These are phyloP conservation scores for Zeus faber DNA, from an alignment of 2,113 vertebrate species.

Conservation along the genomic window DNA sequence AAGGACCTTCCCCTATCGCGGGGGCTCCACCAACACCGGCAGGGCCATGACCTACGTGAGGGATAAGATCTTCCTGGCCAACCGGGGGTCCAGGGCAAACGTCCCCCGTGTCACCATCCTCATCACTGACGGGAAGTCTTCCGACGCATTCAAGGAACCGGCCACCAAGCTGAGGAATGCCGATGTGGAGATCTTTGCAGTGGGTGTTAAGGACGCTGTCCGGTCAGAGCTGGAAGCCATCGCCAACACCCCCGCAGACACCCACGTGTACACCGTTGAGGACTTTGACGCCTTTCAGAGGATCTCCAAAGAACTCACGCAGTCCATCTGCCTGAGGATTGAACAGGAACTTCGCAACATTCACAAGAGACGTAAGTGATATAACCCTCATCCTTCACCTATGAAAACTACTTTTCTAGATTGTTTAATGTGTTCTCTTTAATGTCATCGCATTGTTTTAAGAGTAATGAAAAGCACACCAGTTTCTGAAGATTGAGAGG, in stretches of 20 bases:
- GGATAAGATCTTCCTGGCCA: constrained; percentile 85
- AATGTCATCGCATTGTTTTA: too few species aligned
- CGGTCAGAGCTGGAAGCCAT: constrained; percentile 93
- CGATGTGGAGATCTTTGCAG: constrained; percentile 96
- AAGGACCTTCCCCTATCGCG: constrained; percentile 92
- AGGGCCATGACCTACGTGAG: constrained; percentile 95
- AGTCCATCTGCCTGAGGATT: constrained; percentile 94
- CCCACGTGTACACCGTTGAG: constrained; percentile 95
- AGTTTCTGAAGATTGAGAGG: too few species aligned
- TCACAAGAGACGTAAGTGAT: constrained; percentile 84
- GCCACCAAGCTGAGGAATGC: constrained; percentile 83
- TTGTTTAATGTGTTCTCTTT: too few species aligned
- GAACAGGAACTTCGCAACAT: constrained; percentile 90
- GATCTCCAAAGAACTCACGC: constrained; percentile 93
- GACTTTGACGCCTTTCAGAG: constrained; percentile 98
- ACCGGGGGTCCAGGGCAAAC: constrained; percentile 83
- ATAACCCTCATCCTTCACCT: too few species aligned
- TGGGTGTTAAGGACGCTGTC: constrained; percentile 96
- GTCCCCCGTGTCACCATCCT: constrained; percentile 94
- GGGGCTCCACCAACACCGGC: constrained; percentile 97
- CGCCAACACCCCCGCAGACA: constrained; percentile 84
- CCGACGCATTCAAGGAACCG: constrained; percentile 92
- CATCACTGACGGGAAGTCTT: constrained; percentile 98
- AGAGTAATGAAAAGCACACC: too few species aligned
- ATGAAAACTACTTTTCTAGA: too few species aligned